phyloP scores from a whole-genome alignment of 1,140 invertebrate species.

The Chelonus insularis region DNA sequence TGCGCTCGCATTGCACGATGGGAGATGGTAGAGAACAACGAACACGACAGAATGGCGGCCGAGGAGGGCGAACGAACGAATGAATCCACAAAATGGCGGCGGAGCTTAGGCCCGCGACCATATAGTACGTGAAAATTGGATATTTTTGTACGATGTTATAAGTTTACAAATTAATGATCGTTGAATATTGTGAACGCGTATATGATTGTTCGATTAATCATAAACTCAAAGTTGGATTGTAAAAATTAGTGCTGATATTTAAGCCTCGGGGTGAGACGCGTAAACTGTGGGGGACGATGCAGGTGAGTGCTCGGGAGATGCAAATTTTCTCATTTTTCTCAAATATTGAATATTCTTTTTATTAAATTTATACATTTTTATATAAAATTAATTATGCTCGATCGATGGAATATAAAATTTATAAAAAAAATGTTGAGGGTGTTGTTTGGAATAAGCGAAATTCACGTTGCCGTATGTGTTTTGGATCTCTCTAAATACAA shows the following conservation, averaged over 20 bases:
- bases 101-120: slow-evolving; percentile 44
- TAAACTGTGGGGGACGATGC: slow-evolving; percentile 51
- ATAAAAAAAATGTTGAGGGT: slow-evolving; percentile 23
- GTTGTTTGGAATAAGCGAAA: slow-evolving; percentile 55
- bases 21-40: background rate
- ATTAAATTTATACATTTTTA: slow-evolving; percentile 6
- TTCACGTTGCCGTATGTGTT: slow-evolving; percentile 43
- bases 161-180: slow-evolving; percentile 27
- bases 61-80: slow-evolving; percentile 43
- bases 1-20: background rate
- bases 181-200: slow-evolving; percentile 34
- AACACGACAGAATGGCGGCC: slow-evolving; percentile 1
- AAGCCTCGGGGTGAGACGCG: slow-evolving; percentile 47
- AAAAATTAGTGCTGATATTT: slow-evolving; percentile 18
- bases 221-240: slow-evolving; percentile 28
- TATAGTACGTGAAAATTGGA: slow-evolving; percentile 52
- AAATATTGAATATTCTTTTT: slow-evolving; percentile 28
- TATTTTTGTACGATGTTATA: slow-evolving; percentile 46
- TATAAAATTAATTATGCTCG: too few relatives aligned
- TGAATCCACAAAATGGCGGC: slow-evolving; percentile 54
- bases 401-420: too few relatives aligned
- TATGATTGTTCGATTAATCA: slow-evolving; percentile 28
- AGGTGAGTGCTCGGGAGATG: slow-evolving; percentile 53
- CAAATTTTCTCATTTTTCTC: slow-evolving; percentile 18
- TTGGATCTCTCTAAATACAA: slow-evolving; percentile 22